Conservation (phyloP, 2,888 invertebrate species). For the Orthosia incerta region DNA sequence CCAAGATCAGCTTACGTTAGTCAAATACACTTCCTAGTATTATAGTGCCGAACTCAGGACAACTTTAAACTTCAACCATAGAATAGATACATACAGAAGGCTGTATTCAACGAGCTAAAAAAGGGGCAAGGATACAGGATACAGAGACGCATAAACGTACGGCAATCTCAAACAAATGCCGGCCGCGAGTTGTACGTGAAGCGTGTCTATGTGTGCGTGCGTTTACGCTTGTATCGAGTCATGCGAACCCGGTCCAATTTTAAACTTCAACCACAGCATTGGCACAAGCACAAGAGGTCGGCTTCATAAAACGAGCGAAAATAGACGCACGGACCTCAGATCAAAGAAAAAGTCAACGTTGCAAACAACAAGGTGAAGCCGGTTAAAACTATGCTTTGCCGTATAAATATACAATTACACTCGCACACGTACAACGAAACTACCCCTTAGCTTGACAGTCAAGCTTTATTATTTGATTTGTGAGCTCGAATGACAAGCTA, state of each 20-base stretch:
- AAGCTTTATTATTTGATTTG: too few species aligned
- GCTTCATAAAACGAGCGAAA: neutral
- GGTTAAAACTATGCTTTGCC: too few species aligned
- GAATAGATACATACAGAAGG: slow-evolving; percentile 8
- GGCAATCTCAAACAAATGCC: neutral
- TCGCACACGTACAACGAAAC: too few species aligned
- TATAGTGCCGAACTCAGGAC: slow-evolving; percentile 21
- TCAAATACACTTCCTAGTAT: slow-evolving; percentile 52
- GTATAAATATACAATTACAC: too few species aligned
- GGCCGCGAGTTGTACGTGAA: neutral
- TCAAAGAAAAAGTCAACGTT: too few species aligned
- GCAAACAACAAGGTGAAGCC: too few species aligned
- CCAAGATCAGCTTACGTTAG: slow-evolving; percentile 46
- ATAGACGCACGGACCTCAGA: neutral
- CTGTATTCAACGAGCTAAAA: neutral
- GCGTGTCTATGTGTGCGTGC: neutral
- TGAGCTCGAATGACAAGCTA: too few species aligned
- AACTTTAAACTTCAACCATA: slow-evolving; percentile 43
- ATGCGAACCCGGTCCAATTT: slow-evolving; percentile 6
- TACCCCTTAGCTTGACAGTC: too few species aligned
- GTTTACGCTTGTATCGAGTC: neutral
- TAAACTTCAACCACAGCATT: slow-evolving; percentile 34
- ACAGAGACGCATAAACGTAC: neutral
- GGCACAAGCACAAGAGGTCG: neutral
- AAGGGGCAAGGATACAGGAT: too few species aligned